Base-by-base conservation (phyloP, 2,113 vertebrate genomes). In the Climacteris rufus region DNA sequence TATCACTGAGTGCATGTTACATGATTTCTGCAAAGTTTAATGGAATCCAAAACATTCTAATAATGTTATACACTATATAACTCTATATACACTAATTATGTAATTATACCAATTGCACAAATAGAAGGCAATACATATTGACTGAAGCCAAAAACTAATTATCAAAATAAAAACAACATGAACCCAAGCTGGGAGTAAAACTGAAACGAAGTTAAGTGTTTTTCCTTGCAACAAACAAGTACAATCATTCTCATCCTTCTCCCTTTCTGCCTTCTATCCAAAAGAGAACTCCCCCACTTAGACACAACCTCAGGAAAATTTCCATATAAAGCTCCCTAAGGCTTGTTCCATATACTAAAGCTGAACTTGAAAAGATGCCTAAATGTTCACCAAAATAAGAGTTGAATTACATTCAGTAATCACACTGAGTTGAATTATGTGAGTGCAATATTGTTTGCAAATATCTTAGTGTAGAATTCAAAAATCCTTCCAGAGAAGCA, bases 21-120 rank as follows among this genome's bases (percentile, higher is more conserved):
- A 59, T 76, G 22, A 96, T 89, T 90, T 96, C 74, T 89, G 61
- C 44, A 92, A 90, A 91, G 56, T 96, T 91, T 95, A 77, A 89
- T 83, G 66, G 85, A 89, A 97, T 65, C 35, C 49, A 94, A 94
- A 75, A 91, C 91, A 96, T 28, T 64, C 18, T 90, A 91, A 93
- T 95, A 61, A 79, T 91, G 74, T 90, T 60, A n/a, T n/a, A n/a
- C n/a, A n/a, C n/a, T n/a, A n/a, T n/a, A n/a, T n/a, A n/a, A n/a
- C n/a, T 89, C 95, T 96, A 85, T 95, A 97, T 97, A 94, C 35
- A 86, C 92, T 96, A 96, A 97, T 96, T 95, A 95, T 15, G 60
- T 88, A 95, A 97, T 94, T 96, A 77, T 19, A 93, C 35, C 93
- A 94, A 94, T 96, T 79, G 87, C 52, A 87, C 57, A 94, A 96